Conservation (phyloP, 1,140 invertebrate species). For the Frieseomelitta varia region DNA sequence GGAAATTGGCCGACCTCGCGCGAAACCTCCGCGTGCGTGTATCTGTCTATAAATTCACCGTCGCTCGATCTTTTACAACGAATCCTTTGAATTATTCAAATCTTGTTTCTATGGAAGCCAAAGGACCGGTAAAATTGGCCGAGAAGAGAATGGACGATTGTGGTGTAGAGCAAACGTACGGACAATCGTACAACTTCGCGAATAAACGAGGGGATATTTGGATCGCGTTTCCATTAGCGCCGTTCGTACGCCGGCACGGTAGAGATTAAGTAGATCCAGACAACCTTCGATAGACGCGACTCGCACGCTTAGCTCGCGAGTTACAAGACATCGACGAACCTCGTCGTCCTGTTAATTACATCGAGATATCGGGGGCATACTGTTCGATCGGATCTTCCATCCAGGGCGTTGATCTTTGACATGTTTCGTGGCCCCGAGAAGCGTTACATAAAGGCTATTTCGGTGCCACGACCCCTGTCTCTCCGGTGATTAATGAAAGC, state of each 20-base stretch:
- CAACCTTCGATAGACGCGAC: constrained; percentile 48
- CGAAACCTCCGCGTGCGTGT: background rate
- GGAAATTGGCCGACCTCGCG: constrained; percentile 23
- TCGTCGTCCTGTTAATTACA: constrained; percentile 12
- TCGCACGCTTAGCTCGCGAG: no score
- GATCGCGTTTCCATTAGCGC: constrained; percentile 75
- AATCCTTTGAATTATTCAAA: background rate
- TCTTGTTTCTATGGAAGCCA: background rate
- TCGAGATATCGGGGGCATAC: constrained; percentile 9
- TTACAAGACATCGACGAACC: constrained; percentile 36
- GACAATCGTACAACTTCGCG: constrained; percentile 75
- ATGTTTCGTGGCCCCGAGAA: constrained; percentile 1
- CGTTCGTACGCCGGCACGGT: constrained; percentile 74
- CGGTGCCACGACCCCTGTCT: constrained; percentile 43
- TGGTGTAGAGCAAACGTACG: background rate
- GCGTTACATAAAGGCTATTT: constrained; percentile 64
- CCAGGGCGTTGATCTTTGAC: constrained; percentile 56
- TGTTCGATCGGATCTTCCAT: constrained; percentile 13
- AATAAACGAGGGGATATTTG: constrained; percentile 72
- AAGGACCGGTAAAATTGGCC: constrained; percentile 37
- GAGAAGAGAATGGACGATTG: constrained; percentile 62
- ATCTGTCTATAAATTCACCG: background rate
- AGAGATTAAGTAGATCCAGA: constrained; percentile 59
- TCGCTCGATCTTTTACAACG: background rate
- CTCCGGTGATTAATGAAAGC: constrained; percentile 61